These are phyloP conservation scores for Eupithecia subumbrata DNA, from an alignment of 2,888 invertebrate species.

Conservation along the genomic window DNA sequence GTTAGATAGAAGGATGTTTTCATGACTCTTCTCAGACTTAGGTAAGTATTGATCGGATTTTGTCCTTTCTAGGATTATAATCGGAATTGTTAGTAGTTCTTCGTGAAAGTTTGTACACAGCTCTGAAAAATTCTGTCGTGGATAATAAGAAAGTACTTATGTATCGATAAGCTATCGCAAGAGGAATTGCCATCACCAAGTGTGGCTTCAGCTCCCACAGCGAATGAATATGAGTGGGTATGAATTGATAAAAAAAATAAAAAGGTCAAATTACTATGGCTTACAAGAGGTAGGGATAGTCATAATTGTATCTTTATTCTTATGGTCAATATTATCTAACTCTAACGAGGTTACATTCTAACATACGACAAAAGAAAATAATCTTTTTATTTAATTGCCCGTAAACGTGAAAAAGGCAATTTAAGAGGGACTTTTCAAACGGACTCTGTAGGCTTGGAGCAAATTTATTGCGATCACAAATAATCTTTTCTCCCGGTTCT, in stretches of 20 bases:
- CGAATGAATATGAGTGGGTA: too few relatives aligned
- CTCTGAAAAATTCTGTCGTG: too few relatives aligned
- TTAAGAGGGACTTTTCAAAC: slow-evolving; percentile 54
- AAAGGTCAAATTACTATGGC: background rate
- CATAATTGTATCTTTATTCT: too few relatives aligned
- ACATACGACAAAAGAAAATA: slow-evolving; percentile 42
- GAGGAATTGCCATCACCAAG: background rate
- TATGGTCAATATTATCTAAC: background rate
- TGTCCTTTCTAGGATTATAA: background rate
- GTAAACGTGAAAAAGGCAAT: slow-evolving; percentile 63
- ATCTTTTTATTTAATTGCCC: slow-evolving; percentile 59
- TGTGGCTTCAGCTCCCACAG: background rate
- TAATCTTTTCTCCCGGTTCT: slow-evolving; percentile 58
- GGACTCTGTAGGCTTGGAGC: slow-evolving; percentile 54
- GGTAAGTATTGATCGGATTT: background rate
- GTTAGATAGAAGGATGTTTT: background rate
- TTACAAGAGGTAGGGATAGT: too few relatives aligned
- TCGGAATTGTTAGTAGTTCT: background rate
- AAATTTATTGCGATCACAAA: slow-evolving; percentile 69
- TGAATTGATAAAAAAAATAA: too few relatives aligned
- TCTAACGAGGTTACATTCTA: slow-evolving; percentile 1
- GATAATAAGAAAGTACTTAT: background rate
- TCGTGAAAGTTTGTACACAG: too few relatives aligned
- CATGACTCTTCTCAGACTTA: background rate
- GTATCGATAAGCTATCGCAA: background rate